Evolutionary conservation across 2,888 invertebrate species (phyloP).

Genomic region (Alloscopus bannaensis): DNA sequence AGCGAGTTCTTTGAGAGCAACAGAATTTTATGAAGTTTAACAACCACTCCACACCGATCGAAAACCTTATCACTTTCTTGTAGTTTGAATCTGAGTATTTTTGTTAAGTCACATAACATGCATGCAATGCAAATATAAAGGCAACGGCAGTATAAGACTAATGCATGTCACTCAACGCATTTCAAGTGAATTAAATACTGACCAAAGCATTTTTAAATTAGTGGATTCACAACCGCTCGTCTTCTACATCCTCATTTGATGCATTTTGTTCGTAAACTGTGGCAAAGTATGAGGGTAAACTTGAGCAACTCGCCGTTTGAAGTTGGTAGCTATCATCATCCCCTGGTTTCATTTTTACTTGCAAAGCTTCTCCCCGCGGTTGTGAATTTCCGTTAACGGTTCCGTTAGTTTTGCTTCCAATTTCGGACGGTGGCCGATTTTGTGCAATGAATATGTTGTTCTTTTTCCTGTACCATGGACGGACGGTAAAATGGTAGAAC

Average conservation of each 20-base stretch:
- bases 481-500: slow-evolving; percentile 61
- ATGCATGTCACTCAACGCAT: too few relatives aligned
- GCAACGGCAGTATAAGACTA: too few relatives aligned
- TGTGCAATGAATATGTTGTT: slow-evolving; percentile 1
- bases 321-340: slow-evolving; percentile 50
- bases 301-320: slow-evolving; percentile 1
- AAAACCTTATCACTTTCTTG: too few relatives aligned
- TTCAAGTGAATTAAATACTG: too few relatives aligned
- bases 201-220: too few relatives aligned
- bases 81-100: background rate
- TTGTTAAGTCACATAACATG: too few relatives aligned
- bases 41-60: too few relatives aligned
- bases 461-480: slow-evolving; percentile 39
- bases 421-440: background rate
- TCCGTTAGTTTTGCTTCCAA: slow-evolving; percentile 1
- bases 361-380: slow-evolving; percentile 24
- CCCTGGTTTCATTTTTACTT: slow-evolving; percentile 51
- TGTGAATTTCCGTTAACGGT: background rate
- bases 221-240: background rate
- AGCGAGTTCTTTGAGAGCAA: background rate
- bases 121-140: too few relatives aligned
- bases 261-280: background rate
- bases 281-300: slow-evolving; percentile 6
- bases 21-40: slow-evolving; percentile 23
- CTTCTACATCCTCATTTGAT: slow-evolving; percentile 13